phyloP scores from a whole-genome alignment of 2,113 vertebrate species.

The Stegostoma tigrinum region DNA sequence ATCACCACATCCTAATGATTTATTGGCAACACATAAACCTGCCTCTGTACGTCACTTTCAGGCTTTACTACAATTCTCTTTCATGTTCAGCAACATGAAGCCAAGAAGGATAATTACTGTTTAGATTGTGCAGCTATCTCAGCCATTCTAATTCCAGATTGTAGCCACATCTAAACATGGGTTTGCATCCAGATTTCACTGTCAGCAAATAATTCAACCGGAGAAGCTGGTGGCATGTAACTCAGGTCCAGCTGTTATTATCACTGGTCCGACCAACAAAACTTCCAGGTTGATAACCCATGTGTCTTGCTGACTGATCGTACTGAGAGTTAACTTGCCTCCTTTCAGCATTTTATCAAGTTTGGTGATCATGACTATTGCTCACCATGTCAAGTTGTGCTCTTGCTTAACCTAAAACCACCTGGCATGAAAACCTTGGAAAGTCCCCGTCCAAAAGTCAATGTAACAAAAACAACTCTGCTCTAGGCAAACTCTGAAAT shows the following conservation, averaged over 20 bases:
- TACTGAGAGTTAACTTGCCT: not conserved
- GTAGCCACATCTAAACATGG: not conserved
- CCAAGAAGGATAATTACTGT: not conserved
- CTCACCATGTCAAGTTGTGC: not conserved
- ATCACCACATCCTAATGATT: not conserved
- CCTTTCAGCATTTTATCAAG: not conserved
- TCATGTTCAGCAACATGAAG: not conserved
- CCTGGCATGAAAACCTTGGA: not conserved
- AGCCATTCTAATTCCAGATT: not conserved
- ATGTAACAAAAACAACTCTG: not conserved
- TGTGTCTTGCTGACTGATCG: not conserved
- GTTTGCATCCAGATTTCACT: not conserved
- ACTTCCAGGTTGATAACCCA: not conserved
- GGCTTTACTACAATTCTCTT: not conserved
- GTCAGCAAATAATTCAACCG: not conserved
- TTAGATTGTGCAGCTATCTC: not conserved
- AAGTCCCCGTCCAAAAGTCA: not conserved
- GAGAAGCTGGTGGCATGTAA: not conserved
- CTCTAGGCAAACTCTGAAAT: not conserved
- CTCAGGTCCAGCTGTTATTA: not conserved
- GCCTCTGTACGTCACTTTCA: not conserved
- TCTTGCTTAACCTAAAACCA: not conserved
- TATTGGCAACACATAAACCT: not conserved
- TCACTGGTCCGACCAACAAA: not conserved
- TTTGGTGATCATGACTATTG: not conserved